A percentile compares a stretch with the other conserved stretches of the same genome.
These are phyloP conservation scores for Cyclargus thomasi DNA, from an alignment of 1,140 invertebrate species.

Conservation along the genomic window DNA sequence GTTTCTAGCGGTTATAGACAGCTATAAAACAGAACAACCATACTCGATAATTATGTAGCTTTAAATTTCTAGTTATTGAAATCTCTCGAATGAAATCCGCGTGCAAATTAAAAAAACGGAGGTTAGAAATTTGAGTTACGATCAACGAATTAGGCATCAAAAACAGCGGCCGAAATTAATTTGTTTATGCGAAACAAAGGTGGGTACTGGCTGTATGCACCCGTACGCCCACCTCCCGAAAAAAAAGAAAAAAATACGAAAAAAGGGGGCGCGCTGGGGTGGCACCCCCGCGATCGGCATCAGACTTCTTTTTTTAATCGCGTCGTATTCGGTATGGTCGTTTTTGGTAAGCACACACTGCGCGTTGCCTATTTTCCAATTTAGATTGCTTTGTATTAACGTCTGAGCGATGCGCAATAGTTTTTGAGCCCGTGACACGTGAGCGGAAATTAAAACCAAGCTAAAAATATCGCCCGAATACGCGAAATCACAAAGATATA, in stretches of 20 bases:
- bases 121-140: constrained; percentile 23
- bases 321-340: constrained; percentile 69
- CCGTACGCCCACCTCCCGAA: constrained; percentile 67
- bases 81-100: not conserved
- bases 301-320: constrained; percentile 74
- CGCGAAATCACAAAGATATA: constrained; percentile 20
- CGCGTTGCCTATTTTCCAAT: constrained; percentile 74
- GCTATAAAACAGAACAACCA: no score
- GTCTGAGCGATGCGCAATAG: constrained; percentile 72
- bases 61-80: no score
- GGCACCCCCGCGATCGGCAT: constrained; percentile 68
- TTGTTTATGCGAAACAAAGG: constrained; percentile 75
- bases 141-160: constrained; percentile 68
- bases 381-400: constrained; percentile 75
- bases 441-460: constrained; percentile 68
- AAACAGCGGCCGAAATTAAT: constrained; percentile 73
- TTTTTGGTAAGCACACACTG: constrained; percentile 74
- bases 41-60: no score
- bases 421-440: constrained; percentile 71
- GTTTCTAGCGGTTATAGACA: no score
- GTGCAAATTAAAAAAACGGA: not conserved
- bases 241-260: constrained; percentile 66
- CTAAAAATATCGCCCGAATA: constrained; percentile 49
- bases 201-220: constrained; percentile 71
- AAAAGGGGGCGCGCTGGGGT: constrained; percentile 47